Evolutionary conservation across 1,140 invertebrate species (phyloP).

Genomic region (roundworm (Caenorhabditis elegans)): DNA sequence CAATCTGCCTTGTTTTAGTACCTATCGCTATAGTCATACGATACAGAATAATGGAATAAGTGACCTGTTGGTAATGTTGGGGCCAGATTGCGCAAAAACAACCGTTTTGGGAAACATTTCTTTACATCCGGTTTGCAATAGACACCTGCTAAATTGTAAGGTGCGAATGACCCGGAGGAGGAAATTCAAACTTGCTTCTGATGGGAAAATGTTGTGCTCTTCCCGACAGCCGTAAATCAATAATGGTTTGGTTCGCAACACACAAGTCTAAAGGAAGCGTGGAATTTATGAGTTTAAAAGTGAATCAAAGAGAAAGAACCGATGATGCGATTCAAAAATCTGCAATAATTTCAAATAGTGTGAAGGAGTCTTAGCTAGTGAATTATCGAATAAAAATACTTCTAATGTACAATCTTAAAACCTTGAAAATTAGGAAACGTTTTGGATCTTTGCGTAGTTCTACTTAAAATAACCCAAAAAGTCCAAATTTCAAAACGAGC

Average conservation of each 20-base stretch:
- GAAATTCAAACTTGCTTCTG: neutral
- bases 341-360: too few relatives aligned
- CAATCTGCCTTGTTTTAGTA: conserved; percentile 24
- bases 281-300: conserved; percentile 11
- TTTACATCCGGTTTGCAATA: neutral
- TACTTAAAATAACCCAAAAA: too few relatives aligned
- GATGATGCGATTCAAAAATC: neutral
- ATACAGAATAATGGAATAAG: neutral
- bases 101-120: neutral
- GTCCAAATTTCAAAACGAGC: too few relatives aligned
- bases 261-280: neutral
- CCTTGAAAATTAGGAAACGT: neutral
- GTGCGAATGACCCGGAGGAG: neutral
- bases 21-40: neutral
- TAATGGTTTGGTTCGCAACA: conserved; percentile 15
- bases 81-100: conserved; percentile 12
- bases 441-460: too few relatives aligned
- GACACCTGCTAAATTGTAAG: neutral
- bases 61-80: neutral
- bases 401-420: neutral
- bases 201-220: neutral
- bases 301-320: neutral
- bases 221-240: conserved; percentile 22
- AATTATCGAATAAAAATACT: too few relatives aligned
- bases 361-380: too few relatives aligned